phyloP scores from a whole-genome alignment of 2,888 invertebrate species.

The Drosophila cognata region DNA sequence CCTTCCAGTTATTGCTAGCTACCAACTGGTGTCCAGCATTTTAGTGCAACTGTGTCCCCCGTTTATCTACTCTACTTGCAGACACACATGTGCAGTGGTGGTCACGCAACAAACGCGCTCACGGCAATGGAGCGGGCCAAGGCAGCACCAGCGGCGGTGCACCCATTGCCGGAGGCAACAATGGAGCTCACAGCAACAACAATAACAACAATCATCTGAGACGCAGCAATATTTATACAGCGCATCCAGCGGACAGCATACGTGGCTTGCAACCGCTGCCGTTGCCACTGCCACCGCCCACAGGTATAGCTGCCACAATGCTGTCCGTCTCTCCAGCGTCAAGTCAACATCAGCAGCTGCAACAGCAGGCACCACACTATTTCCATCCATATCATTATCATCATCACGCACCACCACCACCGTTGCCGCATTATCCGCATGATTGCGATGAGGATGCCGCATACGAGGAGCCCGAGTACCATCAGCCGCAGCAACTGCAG shows the following conservation, averaged over 20 bases:
- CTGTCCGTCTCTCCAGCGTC: constrained; percentile 51
- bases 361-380: constrained; percentile 65
- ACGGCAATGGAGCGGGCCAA: constrained; percentile 47
- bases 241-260: constrained; percentile 85
- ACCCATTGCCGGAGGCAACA: constrained; percentile 51
- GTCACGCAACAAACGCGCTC: constrained; percentile 84
- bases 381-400: constrained; percentile 72
- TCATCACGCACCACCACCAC: constrained; percentile 41
- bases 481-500: constrained; percentile 83
- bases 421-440: constrained; percentile 54
- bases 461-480: constrained; percentile 82
- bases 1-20: background rate
- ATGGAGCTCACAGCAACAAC: constrained; percentile 63
- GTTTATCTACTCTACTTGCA: constrained; percentile 45
- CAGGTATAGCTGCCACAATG: constrained; percentile 40
- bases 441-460: constrained; percentile 75
- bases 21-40: constrained; percentile 10
- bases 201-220: constrained; percentile 84
- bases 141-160: constrained; percentile 43
- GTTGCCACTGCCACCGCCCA: constrained; percentile 58
- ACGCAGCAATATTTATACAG: constrained; percentile 84
- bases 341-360: constrained; percentile 50
- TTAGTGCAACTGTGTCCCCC: constrained; percentile 25
- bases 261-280: constrained; percentile 81
- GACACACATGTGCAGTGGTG: constrained; percentile 85